Conservation (phyloP, 1,140 invertebrate genomes). For the Piezodorus guildinii region DNA sequence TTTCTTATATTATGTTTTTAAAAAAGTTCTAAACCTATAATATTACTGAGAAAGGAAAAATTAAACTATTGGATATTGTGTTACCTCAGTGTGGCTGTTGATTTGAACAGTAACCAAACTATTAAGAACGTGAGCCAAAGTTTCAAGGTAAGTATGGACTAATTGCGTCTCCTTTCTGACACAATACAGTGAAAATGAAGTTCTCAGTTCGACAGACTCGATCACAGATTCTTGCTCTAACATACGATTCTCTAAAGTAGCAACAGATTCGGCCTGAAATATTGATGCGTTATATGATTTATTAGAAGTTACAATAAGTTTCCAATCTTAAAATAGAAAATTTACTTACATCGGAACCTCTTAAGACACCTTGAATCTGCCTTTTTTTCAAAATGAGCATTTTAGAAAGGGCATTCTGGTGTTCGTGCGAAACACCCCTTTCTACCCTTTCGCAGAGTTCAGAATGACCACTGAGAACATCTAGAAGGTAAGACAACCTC, state of each 20-base stretch:
- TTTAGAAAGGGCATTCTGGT: constrained; percentile 53
- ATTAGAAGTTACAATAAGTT: neutral
- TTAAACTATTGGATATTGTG: too few species aligned
- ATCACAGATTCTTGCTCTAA: constrained; percentile 58
- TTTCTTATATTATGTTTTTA: too few species aligned
- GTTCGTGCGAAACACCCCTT: constrained; percentile 52
- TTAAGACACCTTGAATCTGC: constrained; percentile 55
- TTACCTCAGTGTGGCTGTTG: constrained; percentile 48
- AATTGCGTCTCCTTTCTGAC: constrained; percentile 61
- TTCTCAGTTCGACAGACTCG: constrained; percentile 54
- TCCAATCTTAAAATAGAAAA: neutral
- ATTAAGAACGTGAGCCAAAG: constrained; percentile 48
- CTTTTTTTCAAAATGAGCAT: constrained; percentile 57
- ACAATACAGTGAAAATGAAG: constrained; percentile 57
- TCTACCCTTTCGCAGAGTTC: constrained; percentile 59
- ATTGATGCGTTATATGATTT: too few species aligned
- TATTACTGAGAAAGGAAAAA: too few species aligned
- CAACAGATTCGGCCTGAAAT: constrained; percentile 50
- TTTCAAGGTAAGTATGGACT: constrained; percentile 54
- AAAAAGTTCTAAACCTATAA: too few species aligned
- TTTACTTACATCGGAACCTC: constrained; percentile 42
- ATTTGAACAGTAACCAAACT: constrained; percentile 49
- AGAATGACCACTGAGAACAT: constrained; percentile 48
- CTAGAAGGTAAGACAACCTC: constrained; percentile 47
- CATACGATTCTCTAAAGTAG: constrained; percentile 54